A percentile compares a stretch with the other conserved stretches of the same genome.
Evolutionary conservation across 2,797 vertebrate species (phyloP).

Genomic region (Nannoperca obscura): DNA sequence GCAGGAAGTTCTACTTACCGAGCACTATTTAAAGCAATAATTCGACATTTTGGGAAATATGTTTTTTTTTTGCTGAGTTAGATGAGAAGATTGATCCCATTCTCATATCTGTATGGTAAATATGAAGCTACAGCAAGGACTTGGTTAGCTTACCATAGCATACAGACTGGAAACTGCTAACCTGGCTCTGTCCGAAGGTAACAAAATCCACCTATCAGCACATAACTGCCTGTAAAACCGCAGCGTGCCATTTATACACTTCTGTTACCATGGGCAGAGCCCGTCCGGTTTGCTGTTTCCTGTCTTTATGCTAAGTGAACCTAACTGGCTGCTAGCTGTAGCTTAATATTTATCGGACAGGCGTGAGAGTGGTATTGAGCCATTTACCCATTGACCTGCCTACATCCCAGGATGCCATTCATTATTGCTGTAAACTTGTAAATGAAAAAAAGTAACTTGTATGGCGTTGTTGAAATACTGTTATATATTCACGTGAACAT

Average conservation of each 20-base stretch:
- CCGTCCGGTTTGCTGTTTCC: neutral
- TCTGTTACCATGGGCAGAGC: neutral
- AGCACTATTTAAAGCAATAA: slow-evolving; percentile 21
- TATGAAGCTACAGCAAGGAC: neutral
- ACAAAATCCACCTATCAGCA: neutral
- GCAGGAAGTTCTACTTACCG: slow-evolving; percentile 13
- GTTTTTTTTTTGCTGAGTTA: neutral
- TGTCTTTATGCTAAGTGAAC: neutral
- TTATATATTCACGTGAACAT: slow-evolving; percentile 11
- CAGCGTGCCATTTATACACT: neutral
- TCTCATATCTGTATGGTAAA: neutral
- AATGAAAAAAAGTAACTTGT: neutral
- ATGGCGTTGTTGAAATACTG: slow-evolving; percentile 2
- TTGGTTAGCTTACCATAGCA: neutral
- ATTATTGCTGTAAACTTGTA: slow-evolving; percentile 57
- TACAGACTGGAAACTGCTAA: neutral
- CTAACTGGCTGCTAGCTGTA: neutral
- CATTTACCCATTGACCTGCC: neutral
- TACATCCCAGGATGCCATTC: slow-evolving; percentile 25
- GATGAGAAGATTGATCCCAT: neutral
- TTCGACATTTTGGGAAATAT: neutral
- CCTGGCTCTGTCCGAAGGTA: neutral
- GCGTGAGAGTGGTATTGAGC: neutral
- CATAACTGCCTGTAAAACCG: neutral
- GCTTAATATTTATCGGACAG: neutral